Percentiles rank a stretch among this genome's conserved stretches.
These are phyloP conservation scores for Sphenopsis melanotis DNA, from an alignment of 2,797 vertebrate species.

Conservation along the genomic window DNA sequence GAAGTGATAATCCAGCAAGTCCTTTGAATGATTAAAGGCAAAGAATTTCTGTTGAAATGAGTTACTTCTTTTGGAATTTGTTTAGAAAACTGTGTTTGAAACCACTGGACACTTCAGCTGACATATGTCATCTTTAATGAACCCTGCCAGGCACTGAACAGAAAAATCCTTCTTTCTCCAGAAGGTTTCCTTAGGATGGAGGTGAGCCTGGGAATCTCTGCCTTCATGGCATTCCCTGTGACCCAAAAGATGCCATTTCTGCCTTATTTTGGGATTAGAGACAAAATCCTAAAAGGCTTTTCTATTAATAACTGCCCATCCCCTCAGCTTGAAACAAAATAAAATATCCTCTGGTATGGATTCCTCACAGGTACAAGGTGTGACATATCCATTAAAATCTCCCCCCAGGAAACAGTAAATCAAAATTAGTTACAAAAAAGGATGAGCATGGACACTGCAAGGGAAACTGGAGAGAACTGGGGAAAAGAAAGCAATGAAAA, in stretches of 20 bases:
- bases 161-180: neutral
- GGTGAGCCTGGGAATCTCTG: neutral
- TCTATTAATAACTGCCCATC: neutral
- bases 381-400: neutral
- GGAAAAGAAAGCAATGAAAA: neutral
- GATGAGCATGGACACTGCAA: neutral
- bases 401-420: neutral
- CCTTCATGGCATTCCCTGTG: neutral
- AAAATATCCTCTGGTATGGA: neutral
- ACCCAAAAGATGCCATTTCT: neutral
- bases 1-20: neutral
- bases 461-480: neutral
- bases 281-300: neutral
- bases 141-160: neutral
- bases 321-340: neutral
- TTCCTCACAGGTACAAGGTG: neutral
- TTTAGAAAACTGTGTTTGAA: neutral
- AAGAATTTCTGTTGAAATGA: neutral
- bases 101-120: neutral
- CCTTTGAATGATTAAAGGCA: neutral
- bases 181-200: neutral
- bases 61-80: neutral
- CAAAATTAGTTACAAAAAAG: neutral
- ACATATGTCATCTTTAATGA: neutral
- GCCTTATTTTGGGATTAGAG: neutral